phyloP scores from a whole-genome alignment of 2,888 invertebrate species.

The Cheilosia variabilis region DNA sequence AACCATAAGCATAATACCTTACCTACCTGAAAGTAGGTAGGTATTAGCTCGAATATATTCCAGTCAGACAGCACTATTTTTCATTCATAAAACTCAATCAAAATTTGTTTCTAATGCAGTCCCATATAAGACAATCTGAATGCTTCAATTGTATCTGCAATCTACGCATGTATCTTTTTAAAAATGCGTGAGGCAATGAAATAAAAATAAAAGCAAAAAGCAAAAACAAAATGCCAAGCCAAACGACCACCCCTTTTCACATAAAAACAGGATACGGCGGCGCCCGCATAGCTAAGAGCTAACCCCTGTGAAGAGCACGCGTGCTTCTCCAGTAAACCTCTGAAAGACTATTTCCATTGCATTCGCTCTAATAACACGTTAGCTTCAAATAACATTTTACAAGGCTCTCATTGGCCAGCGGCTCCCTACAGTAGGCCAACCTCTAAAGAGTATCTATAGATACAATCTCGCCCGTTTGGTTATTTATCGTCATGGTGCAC shows the following conservation, averaged over 20 bases:
- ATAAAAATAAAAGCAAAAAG: conserved; percentile 31
- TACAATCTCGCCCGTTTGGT: conserved; percentile 68
- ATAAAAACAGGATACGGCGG: conserved; percentile 50
- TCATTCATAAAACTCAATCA: conserved; percentile 65
- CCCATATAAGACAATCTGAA: conserved; percentile 42
- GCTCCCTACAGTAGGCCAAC: conserved; percentile 54
- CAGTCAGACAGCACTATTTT: neutral
- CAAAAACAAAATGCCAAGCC: conserved; percentile 1
- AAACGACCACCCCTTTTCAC: conserved; percentile 63
- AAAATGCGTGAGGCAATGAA: conserved; percentile 58
- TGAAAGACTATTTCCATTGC: conserved; percentile 64
- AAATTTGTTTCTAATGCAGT: conserved; percentile 48
- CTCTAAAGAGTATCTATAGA: conserved; percentile 65
- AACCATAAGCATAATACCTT: no score
- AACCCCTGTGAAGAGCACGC: conserved; percentile 70
- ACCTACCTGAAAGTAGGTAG: neutral
- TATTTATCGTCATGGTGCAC: conserved; percentile 72
- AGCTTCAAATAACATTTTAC: conserved; percentile 56
- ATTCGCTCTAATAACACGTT: conserved; percentile 69
- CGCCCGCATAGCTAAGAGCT: conserved; percentile 58
- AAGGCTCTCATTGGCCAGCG: conserved; percentile 66
- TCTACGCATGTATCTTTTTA: conserved; percentile 62
- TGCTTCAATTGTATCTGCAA: conserved; percentile 50
- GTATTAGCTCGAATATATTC: no score
- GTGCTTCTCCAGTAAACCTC: conserved; percentile 59